Evolutionary conservation across 2,113 vertebrate genomes (phyloP).

Genomic region (Ceuthmochares aereus): DNA sequence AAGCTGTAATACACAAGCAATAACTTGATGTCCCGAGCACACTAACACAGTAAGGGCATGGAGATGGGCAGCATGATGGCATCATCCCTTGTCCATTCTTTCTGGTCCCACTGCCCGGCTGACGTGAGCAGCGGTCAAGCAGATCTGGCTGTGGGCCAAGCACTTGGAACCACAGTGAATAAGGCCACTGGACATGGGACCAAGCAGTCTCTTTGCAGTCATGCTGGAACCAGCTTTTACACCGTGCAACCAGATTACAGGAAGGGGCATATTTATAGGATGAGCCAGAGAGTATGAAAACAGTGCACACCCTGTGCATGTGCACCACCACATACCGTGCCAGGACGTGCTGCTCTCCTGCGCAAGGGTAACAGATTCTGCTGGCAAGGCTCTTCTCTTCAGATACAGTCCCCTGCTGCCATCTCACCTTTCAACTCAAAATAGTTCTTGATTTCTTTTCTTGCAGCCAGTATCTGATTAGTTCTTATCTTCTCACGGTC

Average conservation of each 20-base stretch:
- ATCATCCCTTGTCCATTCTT: neutral
- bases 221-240: too few relatives aligned
- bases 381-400: neutral
- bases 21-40: fast-evolving
- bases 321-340: neutral
- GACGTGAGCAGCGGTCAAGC: neutral
- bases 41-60: fast-evolving
- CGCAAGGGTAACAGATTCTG: fast-evolving
- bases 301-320: neutral
- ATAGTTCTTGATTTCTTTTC: neutral
- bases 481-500: neutral
- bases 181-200: too few relatives aligned
- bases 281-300: too few relatives aligned
- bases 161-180: fast-evolving
- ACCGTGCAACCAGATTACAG: too few relatives aligned
- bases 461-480: neutral
- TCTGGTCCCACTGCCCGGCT: fast-evolving
- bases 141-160: neutral
- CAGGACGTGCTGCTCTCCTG: neutral
- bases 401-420: neutral
- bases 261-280: too few relatives aligned
- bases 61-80: fast-evolving
- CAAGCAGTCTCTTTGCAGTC: too few relatives aligned
- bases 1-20: fast-evolving
- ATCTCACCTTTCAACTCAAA: neutral